Evolutionary conservation across 2,888 invertebrate species (phyloP), one percentile per base, ranked within the genome.

Genomic region (Apomyelois bistriatella): DNA sequence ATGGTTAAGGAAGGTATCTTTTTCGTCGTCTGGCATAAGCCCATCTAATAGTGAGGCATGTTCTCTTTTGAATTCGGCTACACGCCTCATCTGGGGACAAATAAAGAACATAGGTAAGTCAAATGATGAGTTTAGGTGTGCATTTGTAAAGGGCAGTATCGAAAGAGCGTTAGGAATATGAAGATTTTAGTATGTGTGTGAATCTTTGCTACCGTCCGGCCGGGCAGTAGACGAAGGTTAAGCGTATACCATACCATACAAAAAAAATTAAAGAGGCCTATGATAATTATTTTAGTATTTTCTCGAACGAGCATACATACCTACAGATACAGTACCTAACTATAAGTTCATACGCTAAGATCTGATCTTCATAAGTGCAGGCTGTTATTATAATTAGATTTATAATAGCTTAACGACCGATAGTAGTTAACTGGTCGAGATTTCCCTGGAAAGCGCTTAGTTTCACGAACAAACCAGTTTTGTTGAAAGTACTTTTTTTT

Each of bases 41-140:
- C 94, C 92, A 48, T 92, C 91, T 38, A 96, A 76, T 0, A 95
- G 76, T 0, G 87, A 72, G 1, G 92, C 92, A 71, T 96, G 90
- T 60, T 95, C 95, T 46, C 93, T 92, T 71, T 93, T 95, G 79
- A 96, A 96, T 57, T 93, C 93, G 1, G 95, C 95, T 49, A 93
- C 91, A 55, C 95, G 92, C 72, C 94, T 94, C 94, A 97, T 94
- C 94, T 95, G 77, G 8, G 35, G 43, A 52, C 2, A 12, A 52
- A 28, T 36, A 38, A 36, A 10, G 9, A 30, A 35, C 22, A 49
- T 30, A 52, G 52, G n/a, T 40, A 35, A 40, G 46, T 22, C 10
- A 40, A 53, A 52, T 15, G n/a, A n/a, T n/a, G n/a, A n/a, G n/a
- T n/a, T n/a, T n/a, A n/a, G n/a, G n/a, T n/a, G n/a, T n/a, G n/a